Percentiles rank a stretch among this genome's conserved stretches.
phyloP scores from a whole-genome alignment of 2,888 invertebrate species.

The Hanleya hanleyi region DNA sequence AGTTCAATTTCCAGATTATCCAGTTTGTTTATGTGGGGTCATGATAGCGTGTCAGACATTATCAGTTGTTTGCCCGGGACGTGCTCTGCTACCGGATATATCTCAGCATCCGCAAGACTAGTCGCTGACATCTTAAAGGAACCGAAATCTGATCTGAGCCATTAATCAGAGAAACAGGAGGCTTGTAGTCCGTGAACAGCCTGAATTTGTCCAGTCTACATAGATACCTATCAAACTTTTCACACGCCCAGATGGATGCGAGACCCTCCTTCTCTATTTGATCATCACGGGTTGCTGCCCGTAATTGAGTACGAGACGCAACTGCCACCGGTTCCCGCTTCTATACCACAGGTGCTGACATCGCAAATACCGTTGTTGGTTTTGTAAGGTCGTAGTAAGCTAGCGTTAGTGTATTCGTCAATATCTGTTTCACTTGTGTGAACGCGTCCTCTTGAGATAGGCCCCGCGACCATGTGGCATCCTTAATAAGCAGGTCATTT shows the following conservation, averaged over 20 bases:
- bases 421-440: neutral
- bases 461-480: slow-evolving; percentile 31
- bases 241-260: neutral
- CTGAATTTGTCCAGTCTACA: neutral
- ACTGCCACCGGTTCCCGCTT: slow-evolving; percentile 22
- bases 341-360: no score
- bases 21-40: no score
- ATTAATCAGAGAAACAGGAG: no score
- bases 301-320: slow-evolving; percentile 21
- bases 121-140: neutral
- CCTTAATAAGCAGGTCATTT: slow-evolving; percentile 16
- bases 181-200: neutral
- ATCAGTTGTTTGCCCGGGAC: slow-evolving; percentile 1
- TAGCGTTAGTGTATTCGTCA: slow-evolving; percentile 18
- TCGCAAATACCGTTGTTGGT: slow-evolving; percentile 24
- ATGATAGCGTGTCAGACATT: neutral
- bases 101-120: no score
- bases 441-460: neutral
- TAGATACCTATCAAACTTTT: neutral
- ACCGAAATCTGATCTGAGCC: neutral
- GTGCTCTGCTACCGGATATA: neutral
- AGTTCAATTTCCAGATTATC: no score
- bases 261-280: neutral
- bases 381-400: slow-evolving; percentile 23
- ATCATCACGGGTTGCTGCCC: slow-evolving; percentile 2